Conservation (phyloP, 1,140 invertebrate species). For the Sweltsa coloradensis region DNA sequence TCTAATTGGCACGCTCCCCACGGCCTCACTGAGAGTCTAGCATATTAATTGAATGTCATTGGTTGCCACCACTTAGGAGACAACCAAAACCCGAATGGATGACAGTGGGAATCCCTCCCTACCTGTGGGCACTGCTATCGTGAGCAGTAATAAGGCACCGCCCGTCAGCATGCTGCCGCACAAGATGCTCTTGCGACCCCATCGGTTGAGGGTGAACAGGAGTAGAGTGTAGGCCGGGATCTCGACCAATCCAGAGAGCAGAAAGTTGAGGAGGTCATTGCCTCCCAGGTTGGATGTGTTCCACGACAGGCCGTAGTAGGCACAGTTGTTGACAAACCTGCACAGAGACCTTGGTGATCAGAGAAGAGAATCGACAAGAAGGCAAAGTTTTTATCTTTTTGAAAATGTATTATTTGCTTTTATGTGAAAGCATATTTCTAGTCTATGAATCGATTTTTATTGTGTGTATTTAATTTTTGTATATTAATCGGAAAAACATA, state of each 20-base stretch:
- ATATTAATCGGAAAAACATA: background rate
- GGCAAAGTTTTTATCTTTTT: background rate
- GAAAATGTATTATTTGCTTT: background rate
- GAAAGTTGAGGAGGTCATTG: slow-evolving; percentile 62
- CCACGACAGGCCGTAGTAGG: slow-evolving; percentile 73
- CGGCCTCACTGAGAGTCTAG: too few species aligned
- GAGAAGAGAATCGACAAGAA: background rate
- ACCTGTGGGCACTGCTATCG: slow-evolving; percentile 44
- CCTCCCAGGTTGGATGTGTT: slow-evolving; percentile 60
- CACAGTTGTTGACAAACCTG: slow-evolving; percentile 64
- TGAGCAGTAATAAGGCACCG: slow-evolving; percentile 44
- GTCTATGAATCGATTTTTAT: background rate
- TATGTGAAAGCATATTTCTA: background rate
- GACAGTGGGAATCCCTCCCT: too few species aligned
- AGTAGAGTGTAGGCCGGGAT: slow-evolving; percentile 59
- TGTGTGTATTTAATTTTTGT: background rate
- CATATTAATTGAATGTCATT: too few species aligned
- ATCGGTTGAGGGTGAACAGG: slow-evolving; percentile 54
- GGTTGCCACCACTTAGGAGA: too few species aligned
- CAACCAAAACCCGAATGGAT: too few species aligned
- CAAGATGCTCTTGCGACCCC: slow-evolving; percentile 55
- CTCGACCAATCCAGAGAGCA: slow-evolving; percentile 63
- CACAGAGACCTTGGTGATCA: slow-evolving; percentile 16
- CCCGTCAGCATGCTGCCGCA: slow-evolving; percentile 56
- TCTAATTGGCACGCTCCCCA: too few species aligned